A percentile compares a stretch with the other conserved stretches of the same genome.
Evolutionary conservation across 2,113 vertebrate genomes (phyloP).

Genomic region (Casuarius casuarius): DNA sequence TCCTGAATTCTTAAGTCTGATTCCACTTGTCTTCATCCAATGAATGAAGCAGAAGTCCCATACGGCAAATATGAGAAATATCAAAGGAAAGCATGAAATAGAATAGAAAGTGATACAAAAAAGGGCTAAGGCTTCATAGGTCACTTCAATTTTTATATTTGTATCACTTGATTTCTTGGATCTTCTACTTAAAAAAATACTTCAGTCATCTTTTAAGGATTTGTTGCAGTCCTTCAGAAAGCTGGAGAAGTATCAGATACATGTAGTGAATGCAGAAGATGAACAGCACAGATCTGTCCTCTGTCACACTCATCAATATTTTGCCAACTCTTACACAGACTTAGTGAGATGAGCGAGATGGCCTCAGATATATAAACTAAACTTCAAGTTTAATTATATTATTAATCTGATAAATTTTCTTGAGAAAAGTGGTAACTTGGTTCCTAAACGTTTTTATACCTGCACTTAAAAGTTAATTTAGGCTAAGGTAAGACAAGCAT

Average conservation of each 20-base stretch:
- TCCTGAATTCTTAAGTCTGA: not conserved
- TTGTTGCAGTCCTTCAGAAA: not conserved
- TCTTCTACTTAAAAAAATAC: not conserved
- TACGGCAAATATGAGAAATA: not conserved
- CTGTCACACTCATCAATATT: not conserved
- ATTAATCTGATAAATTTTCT: not conserved
- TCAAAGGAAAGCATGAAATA: not conserved
- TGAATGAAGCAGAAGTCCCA: not conserved
- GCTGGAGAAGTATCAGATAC: not conserved
- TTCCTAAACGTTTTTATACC: not conserved
- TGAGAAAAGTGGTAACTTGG: not conserved
- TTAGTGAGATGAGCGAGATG: not conserved
- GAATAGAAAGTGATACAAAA: not conserved
- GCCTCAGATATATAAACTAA: not conserved
- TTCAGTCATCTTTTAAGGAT: not conserved
- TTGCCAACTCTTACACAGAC: not conserved
- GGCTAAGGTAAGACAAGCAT: not conserved
- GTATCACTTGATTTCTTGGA: not conserved
- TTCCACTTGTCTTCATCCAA: not conserved
- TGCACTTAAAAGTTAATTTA: not conserved
- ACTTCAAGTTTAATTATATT: not conserved
- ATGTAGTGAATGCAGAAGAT: not conserved
- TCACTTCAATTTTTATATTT: not conserved
- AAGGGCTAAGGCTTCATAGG: not conserved
- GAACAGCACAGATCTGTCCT: not conserved